phyloP scores from a whole-genome alignment of 2,888 invertebrate genomes.

The Himalopsyche anomala region DNA sequence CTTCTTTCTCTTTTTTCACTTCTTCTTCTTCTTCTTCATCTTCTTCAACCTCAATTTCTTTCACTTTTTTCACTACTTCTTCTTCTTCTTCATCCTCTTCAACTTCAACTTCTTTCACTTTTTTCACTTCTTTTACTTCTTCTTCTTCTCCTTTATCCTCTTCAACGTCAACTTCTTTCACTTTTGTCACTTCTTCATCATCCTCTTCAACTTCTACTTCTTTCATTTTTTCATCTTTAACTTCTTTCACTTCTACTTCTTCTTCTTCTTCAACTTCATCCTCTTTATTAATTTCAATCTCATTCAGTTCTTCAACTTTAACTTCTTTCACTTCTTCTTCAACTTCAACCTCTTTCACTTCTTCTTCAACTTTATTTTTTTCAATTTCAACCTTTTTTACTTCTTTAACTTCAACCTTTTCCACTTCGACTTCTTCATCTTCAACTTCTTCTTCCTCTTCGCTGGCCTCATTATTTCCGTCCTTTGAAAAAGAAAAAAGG shows the following conservation, averaged over 20 bases:
- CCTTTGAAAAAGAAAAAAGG: constrained; percentile 69
- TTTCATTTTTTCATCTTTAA: too few relatives aligned
- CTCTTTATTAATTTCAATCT: constrained; percentile 49
- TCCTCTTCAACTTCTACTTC: too few relatives aligned
- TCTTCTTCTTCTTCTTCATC: not conserved
- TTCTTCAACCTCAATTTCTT: not conserved
- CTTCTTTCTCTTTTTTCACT: too few relatives aligned
- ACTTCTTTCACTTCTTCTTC: constrained; percentile 53
- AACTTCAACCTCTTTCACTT: constrained; percentile 32
- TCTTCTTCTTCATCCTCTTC: constrained; percentile 34
- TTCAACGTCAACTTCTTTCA: too few relatives aligned
- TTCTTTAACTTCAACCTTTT: constrained; percentile 62
- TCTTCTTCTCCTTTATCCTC: not conserved
- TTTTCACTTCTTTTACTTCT: too few relatives aligned
- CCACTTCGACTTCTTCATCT: constrained; percentile 39
- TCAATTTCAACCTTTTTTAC: constrained; percentile 65
- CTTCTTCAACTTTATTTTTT: constrained; percentile 59
- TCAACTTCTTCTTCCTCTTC: constrained; percentile 64
- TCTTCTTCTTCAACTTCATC: too few relatives aligned
- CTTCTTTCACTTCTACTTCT: too few relatives aligned
- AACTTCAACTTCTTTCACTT: too few relatives aligned
- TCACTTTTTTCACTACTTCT: constrained; percentile 45
- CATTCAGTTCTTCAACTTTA: constrained; percentile 64
- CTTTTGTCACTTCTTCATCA: not conserved
- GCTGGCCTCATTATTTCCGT: constrained; percentile 72